Conservation (phyloP, 2,797 vertebrate genomes). For the Melanotaenia parkinsoni region DNA sequence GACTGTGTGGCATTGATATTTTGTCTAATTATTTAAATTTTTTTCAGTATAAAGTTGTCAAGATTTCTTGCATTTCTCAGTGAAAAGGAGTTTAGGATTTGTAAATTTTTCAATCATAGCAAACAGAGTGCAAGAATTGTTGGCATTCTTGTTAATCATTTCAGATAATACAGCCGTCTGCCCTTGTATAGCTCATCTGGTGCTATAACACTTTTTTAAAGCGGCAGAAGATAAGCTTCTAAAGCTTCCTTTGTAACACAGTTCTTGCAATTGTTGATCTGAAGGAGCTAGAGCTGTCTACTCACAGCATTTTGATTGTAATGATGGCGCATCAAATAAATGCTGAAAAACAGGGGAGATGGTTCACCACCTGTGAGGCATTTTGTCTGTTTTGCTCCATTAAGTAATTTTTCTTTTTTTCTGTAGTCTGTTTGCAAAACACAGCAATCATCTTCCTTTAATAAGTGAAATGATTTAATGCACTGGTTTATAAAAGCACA, state of each 20-base stretch:
- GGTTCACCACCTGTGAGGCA: constrained; percentile 6
- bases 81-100: no score
- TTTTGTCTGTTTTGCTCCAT: constrained; percentile 14
- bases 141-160: no score
- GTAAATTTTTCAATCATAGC: no score
- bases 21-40: no score
- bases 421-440: not conserved
- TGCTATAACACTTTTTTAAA: not conserved
- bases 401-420: not conserved
- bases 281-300: not conserved
- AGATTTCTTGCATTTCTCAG: no score
- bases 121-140: no score
- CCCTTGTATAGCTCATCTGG: no score
- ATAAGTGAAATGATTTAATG: not conserved
- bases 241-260: not conserved
- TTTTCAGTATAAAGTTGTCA: no score
- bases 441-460: constrained; percentile 7
- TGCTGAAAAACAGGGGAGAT: constrained; percentile 7
- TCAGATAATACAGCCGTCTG: no score
- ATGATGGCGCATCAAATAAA: not conserved
- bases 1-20: no score
- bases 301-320: not conserved
- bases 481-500: not conserved
- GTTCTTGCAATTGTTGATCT: not conserved
- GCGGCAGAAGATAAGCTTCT: not conserved